Conservation (phyloP, 2,888 invertebrate species). For the Dendrolimus pini region DNA sequence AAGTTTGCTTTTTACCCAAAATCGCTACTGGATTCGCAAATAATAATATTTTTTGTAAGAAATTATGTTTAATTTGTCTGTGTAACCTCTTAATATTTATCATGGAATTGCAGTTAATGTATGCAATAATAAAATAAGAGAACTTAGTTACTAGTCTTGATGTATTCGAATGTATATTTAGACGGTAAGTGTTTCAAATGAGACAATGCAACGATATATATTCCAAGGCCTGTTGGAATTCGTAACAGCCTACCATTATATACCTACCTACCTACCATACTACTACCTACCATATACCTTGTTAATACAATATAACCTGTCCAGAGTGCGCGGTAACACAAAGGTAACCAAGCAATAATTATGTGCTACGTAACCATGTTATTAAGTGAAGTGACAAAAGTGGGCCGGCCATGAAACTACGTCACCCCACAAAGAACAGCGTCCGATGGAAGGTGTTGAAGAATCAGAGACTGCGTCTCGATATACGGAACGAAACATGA, state of each 20-base stretch:
- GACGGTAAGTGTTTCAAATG: constrained; percentile 19
- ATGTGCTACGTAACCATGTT: constrained; percentile 58
- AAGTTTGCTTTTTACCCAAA: too few relatives aligned
- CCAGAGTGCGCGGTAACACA: not conserved
- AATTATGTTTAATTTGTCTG: too few relatives aligned
- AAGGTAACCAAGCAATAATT: constrained; percentile 20
- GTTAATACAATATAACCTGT: not conserved
- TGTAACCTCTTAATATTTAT: too few relatives aligned
- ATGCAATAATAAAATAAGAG: too few relatives aligned
- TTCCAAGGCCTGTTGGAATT: not conserved
- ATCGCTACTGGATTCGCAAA: too few relatives aligned
- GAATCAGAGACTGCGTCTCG: constrained; percentile 69
- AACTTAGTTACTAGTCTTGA: constrained; percentile 8
- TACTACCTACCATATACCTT: too few relatives aligned
- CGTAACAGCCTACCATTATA: too few relatives aligned
- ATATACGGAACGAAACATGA: constrained; percentile 71
- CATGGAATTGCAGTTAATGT: too few relatives aligned
- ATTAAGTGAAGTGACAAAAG: constrained; percentile 61
- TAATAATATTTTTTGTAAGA: too few relatives aligned
- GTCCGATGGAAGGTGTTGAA: constrained; percentile 69
- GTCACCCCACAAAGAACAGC: constrained; percentile 50
- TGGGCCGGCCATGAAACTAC: constrained; percentile 73
- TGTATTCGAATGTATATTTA: constrained; percentile 13
- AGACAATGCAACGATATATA: constrained; percentile 56
- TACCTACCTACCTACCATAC: too few relatives aligned